phyloP scores from a whole-genome alignment of 1,140 invertebrate species.

The Leptoteleia sp. region DNA sequence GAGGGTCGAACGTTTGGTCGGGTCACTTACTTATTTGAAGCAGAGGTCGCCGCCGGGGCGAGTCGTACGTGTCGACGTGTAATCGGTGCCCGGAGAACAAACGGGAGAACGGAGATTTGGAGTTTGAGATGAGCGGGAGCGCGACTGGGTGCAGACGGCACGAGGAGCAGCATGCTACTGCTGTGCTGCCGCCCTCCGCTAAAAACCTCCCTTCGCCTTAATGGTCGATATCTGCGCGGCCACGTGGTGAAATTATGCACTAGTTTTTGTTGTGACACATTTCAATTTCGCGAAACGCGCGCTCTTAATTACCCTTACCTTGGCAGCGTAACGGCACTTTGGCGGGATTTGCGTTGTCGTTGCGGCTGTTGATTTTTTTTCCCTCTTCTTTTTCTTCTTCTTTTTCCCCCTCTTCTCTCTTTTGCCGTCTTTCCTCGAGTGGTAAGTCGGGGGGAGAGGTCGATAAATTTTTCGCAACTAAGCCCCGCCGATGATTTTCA shows the following conservation, averaged over 20 bases:
- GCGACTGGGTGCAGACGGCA: conserved; percentile 57
- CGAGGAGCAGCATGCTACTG: conserved; percentile 64
- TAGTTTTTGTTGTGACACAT: conserved; percentile 33
- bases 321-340: not conserved
- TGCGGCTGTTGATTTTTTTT: not conserved
- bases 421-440: too few relatives aligned
- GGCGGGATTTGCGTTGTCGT: too few relatives aligned
- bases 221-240: conserved; percentile 66
- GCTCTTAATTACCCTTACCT: conserved; percentile 11
- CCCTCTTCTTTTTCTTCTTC: not conserved
- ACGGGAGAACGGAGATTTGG: too few relatives aligned
- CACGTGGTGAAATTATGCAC: conserved; percentile 63
- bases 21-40: too few relatives aligned
- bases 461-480: not conserved
- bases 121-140: too few relatives aligned
- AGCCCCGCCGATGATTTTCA: not conserved
- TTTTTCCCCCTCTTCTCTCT: too few relatives aligned
- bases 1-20: too few relatives aligned
- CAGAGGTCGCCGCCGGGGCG: too few relatives aligned
- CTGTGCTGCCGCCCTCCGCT: conserved; percentile 43
- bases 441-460: too few relatives aligned
- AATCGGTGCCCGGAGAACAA: too few relatives aligned
- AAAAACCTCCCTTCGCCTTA: conserved; percentile 58
- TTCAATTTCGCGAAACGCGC: conserved; percentile 24
- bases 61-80: too few relatives aligned